phyloP scores from a whole-genome alignment of 1,140 invertebrate genomes.

The Doryteuthis pealeii region DNA sequence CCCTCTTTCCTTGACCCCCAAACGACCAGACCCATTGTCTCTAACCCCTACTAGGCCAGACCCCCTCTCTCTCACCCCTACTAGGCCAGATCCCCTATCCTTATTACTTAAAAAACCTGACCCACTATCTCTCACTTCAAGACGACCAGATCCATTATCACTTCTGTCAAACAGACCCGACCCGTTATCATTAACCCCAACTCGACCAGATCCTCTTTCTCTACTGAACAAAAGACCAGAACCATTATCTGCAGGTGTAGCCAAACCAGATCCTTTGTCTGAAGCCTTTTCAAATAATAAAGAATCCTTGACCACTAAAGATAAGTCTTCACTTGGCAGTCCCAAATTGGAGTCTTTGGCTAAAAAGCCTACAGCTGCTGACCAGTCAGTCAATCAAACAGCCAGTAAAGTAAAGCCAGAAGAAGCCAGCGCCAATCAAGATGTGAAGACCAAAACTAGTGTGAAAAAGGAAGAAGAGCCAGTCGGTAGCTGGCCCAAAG shows the following conservation, averaged over 20 bases:
- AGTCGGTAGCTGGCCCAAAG: neutral
- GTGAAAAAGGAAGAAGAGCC: neutral
- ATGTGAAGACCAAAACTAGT: too few relatives aligned
- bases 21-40: neutral
- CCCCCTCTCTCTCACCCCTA: neutral
- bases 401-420: too few relatives aligned
- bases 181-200: neutral
- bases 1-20: neutral
- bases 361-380: neutral
- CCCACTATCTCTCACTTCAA: neutral
- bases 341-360: neutral
- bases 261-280: conserved; percentile 1
- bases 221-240: neutral
- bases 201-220: neutral
- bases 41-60: neutral
- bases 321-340: neutral
- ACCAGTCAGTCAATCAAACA: too few relatives aligned
- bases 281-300: conserved; percentile 1
- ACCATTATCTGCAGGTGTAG: neutral
- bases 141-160: neutral
- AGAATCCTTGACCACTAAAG: neutral
- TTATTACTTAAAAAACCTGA: conserved; percentile 3
- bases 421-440: too few relatives aligned
- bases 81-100: neutral
- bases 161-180: neutral